These are phyloP conservation scores for Altica lythri DNA, from an alignment of 2,888 invertebrate genomes.

Conservation along the genomic window DNA sequence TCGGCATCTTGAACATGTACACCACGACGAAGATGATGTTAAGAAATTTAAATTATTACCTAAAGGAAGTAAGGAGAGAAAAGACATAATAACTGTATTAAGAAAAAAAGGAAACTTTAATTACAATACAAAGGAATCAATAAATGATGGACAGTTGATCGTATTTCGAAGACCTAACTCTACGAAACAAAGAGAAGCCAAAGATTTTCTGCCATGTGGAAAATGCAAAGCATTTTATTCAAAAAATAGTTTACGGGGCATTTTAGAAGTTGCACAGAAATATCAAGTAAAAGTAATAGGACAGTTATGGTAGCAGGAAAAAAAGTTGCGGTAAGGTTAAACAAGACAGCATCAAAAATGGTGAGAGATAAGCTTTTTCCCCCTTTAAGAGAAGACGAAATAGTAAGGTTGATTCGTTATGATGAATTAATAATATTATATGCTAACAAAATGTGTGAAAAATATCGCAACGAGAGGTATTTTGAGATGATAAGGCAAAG, in stretches of 20 bases:
- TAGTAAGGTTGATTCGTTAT: slow-evolving; percentile 13
- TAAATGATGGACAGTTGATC: slow-evolving; percentile 18
- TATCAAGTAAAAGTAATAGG: slow-evolving; percentile 1
- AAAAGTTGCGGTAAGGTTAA: slow-evolving; percentile 14
- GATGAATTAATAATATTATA: slow-evolving; percentile 20
- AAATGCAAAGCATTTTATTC: slow-evolving; percentile 18
- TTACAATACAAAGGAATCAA: slow-evolving; percentile 14
- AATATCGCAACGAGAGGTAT: slow-evolving; percentile 33
- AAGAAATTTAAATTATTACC: slow-evolving; percentile 20
- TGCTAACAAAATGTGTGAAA: slow-evolving; percentile 24
- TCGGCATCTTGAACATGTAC: slow-evolving; percentile 19
- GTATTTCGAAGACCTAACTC: slow-evolving; percentile 23
- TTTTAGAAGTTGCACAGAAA: slow-evolving; percentile 14
- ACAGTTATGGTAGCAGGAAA: slow-evolving; percentile 12
- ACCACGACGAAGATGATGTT: slow-evolving; percentile 20
- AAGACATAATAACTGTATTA: slow-evolving; percentile 4
- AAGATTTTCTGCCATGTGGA: slow-evolving; percentile 5
- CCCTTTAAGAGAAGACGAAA: slow-evolving; percentile 21
- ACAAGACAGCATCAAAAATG: slow-evolving; percentile 14
- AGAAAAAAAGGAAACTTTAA: slow-evolving; percentile 19
- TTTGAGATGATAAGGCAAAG: slow-evolving; percentile 35
- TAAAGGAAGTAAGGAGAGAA: slow-evolving; percentile 12
- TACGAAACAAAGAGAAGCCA: slow-evolving; percentile 5
- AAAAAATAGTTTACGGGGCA: slow-evolving; percentile 20
- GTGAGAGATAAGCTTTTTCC: slow-evolving; percentile 19